Conservation (phyloP, 2,113 vertebrate genomes). For the Neotragus moschatus region DNA sequence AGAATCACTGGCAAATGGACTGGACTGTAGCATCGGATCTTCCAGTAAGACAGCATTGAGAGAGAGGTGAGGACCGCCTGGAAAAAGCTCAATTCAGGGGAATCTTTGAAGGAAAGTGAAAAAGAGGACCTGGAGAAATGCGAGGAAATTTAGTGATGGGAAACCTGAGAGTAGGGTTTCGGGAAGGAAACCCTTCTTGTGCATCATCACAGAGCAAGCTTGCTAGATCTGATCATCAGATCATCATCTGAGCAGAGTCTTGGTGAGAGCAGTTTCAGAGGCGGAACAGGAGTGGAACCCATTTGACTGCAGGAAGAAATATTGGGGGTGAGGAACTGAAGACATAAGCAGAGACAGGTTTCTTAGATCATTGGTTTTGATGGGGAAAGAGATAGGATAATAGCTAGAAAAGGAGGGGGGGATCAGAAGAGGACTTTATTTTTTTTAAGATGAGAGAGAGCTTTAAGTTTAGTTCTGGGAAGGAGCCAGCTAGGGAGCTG, state of each 20-base stretch:
- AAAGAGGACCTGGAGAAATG: background rate
- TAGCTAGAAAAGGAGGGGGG: background rate
- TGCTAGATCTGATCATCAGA: background rate
- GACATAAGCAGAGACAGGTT: background rate
- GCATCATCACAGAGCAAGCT: background rate
- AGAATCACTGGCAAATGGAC: background rate
- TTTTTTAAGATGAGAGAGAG: background rate
- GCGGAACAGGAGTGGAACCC: background rate
- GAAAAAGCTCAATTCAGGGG: background rate
- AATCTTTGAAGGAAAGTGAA: background rate
- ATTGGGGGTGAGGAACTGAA: background rate
- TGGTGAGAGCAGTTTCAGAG: background rate
- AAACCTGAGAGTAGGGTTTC: background rate
- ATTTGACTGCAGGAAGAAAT: background rate
- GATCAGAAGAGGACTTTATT: background rate
- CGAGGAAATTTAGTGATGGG: background rate
- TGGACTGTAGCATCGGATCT: no score
- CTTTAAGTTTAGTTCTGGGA: background rate
- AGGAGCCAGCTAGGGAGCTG: background rate
- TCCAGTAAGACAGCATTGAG: background rate
- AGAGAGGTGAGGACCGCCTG: background rate
- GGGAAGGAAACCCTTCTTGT: background rate
- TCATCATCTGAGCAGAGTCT: background rate
- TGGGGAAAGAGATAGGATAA: background rate
- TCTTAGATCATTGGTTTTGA: background rate